A percentile compares a stretch with the other conserved stretches of the same genome.
phyloP scores from a whole-genome alignment of 2,888 invertebrate genomes.

The Glaucopsyche alexis region DNA sequence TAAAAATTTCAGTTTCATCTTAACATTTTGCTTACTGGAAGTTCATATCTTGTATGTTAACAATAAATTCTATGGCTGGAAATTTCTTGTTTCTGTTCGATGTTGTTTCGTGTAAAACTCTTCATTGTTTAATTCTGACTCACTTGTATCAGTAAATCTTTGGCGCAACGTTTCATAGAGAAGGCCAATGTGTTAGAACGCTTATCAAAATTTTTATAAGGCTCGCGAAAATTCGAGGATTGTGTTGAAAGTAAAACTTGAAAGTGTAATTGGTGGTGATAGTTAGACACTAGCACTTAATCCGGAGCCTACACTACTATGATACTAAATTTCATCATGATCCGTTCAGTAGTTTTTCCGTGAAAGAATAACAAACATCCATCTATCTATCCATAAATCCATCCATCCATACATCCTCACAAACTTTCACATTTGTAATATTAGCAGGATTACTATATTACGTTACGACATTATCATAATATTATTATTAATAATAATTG shows the following conservation, averaged over 20 bases:
- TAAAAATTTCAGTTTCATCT: not conserved
- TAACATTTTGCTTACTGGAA: not conserved
- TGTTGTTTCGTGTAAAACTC: not conserved
- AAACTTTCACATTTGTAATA: no score
- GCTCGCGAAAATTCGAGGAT: not conserved
- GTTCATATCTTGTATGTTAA: not conserved
- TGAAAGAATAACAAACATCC: no score
- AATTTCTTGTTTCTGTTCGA: not conserved
- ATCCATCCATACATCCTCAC: no score
- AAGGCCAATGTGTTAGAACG: not conserved
- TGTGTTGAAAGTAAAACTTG: no score
- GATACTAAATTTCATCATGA: no score
- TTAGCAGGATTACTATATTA: no score
- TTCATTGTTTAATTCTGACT: not conserved
- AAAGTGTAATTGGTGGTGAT: no score
- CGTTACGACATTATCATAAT: not conserved
- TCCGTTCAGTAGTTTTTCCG: no score
- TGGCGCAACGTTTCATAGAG: not conserved
- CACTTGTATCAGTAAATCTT: not conserved
- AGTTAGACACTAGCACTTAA: no score
- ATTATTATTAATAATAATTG: not conserved
- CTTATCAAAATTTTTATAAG: not conserved
- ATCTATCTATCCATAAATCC: no score
- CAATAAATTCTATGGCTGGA: not conserved
- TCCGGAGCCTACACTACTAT: no score